phyloP scores from a whole-genome alignment of 2,113 vertebrate species.

The Phrynosoma blainvillii region DNA sequence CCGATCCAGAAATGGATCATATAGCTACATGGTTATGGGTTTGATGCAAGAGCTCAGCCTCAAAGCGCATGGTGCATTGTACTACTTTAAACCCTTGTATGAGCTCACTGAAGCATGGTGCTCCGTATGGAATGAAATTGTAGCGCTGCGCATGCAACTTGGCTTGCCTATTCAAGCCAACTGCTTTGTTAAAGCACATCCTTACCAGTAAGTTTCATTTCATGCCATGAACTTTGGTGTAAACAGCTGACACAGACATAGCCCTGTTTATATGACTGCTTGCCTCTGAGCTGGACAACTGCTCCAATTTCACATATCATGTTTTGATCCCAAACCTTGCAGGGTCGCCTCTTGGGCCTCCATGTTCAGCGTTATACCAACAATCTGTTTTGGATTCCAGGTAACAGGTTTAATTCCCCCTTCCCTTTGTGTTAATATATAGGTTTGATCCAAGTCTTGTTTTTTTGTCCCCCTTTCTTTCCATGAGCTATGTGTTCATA shows the following conservation, averaged over 20 bases:
- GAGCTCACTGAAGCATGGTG: too few relatives aligned
- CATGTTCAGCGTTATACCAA: constrained; percentile 87
- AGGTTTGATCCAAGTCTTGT: too few relatives aligned
- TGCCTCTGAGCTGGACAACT: background rate
- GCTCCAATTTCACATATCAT: too few relatives aligned
- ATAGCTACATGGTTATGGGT: too few relatives aligned
- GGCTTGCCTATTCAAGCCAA: background rate
- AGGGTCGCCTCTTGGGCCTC: constrained; percentile 82
- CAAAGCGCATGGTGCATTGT: too few relatives aligned
- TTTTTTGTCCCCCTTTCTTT: too few relatives aligned
- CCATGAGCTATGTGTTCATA: too few relatives aligned
- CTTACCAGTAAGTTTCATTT: background rate
- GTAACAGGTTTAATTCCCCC: constrained; percentile 67
- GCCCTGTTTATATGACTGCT: background rate
- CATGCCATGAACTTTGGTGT: background rate
- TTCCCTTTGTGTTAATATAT: background rate
- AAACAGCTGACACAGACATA: background rate
- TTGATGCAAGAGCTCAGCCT: too few relatives aligned
- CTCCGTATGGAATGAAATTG: too few relatives aligned
- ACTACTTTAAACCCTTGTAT: too few relatives aligned
- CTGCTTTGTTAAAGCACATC: background rate
- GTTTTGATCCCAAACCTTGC: background rate
- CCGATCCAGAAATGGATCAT: too few relatives aligned
- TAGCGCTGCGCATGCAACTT: background rate
- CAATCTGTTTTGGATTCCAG: constrained; percentile 97